These are phyloP conservation scores for Sebastes matsubarae DNA, from an alignment of 2,797 vertebrate species.

Conservation along the genomic window DNA sequence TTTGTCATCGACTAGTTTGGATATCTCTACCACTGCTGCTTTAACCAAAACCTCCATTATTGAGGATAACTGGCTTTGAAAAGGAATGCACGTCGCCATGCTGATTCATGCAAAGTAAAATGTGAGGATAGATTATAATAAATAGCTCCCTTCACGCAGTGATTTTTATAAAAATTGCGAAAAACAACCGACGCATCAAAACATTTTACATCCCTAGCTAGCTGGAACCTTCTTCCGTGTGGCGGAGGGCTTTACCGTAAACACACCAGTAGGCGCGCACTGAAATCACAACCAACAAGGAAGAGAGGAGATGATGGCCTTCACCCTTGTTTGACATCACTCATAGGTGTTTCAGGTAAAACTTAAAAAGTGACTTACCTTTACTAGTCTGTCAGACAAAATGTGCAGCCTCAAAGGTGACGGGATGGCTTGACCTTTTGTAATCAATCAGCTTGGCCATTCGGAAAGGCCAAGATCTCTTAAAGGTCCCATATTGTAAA, in stretches of 20 bases:
- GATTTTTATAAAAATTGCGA: constrained; percentile 7
- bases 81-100: constrained; percentile 79
- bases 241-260: constrained; percentile 67
- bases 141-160: background rate
- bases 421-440: background rate
- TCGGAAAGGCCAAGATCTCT: too few relatives aligned
- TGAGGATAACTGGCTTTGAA: constrained; percentile 79
- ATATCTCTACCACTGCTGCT: constrained; percentile 80
- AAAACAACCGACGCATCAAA: constrained; percentile 28
- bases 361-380: background rate
- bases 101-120: constrained; percentile 11
- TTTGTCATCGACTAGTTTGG: constrained; percentile 83
- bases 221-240: constrained; percentile 70
- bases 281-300: background rate
- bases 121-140: background rate
- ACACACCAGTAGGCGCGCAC: background rate
- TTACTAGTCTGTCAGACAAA: background rate
- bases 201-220: constrained; percentile 54
- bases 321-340: background rate
- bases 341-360: background rate
- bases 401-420: background rate
- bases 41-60: constrained; percentile 83
- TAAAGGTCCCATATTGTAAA: too few relatives aligned
- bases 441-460: background rate
- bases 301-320: background rate